Base-by-base conservation (phyloP, 2,888 invertebrate genomes). In the Alloscopus bannaensis region DNA sequence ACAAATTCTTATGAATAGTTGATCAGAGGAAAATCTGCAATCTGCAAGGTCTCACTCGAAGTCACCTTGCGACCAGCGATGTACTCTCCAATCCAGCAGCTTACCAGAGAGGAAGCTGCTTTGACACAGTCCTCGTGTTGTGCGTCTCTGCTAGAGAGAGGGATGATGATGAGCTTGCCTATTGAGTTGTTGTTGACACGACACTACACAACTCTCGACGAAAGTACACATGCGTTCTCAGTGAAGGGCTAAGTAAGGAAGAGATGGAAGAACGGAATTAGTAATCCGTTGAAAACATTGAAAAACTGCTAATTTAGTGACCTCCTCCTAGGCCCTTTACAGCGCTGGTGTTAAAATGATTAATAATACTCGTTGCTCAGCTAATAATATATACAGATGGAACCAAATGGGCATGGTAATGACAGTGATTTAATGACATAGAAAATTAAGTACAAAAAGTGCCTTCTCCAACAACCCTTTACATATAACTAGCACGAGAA, bases 251-350 rank as follows among this genome's bases (percentile, higher is more conserved):
- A n/a, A n/a, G n/a, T n/a, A n/a, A n/a, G n/a, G n/a, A n/a, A n/a
- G n/a, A n/a, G n/a, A n/a, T n/a, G n/a, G n/a, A n/a, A n/a, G n/a
- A n/a, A n/a, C n/a, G n/a, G n/a, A n/a, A n/a, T 71, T 75, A 57
- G 65, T 47, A 47, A 64, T 64, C 28, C 28, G 59, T 45, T 75
- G 59, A 65, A 66, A 79, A 65, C 79, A 79, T 79, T 79, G 79
- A 79, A 72, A 78, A 79, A 79, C 73, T 80, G 72, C 62, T 73
- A 80, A 79, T 79, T 73, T 72, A 50, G 31, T 68, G 79, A 80
- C 79, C 79, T 80, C 71, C 66, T 73, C 60, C 68, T 73, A 80
- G 79, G 73, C 69, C 79, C 79, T 72, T 68, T 80, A 65, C 62
- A 31, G 57, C 20, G 18, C 22, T 55, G 40, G 68, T 36, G 55